These are phyloP conservation scores for Trachemys scripta DNA, from an alignment of 2,113 vertebrate genomes.

Conservation along the genomic window DNA sequence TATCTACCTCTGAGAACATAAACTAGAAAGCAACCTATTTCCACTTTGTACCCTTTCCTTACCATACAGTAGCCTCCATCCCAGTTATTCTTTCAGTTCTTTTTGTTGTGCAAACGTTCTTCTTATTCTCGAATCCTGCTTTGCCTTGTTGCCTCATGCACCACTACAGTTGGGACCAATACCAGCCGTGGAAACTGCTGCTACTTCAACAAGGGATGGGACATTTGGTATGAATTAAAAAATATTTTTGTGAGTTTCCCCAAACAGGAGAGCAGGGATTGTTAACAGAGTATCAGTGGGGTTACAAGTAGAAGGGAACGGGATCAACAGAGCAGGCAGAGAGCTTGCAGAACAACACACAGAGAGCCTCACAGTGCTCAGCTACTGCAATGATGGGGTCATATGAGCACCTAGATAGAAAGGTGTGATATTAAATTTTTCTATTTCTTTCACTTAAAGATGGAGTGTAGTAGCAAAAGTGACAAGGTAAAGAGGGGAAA, in stretches of 20 bases:
- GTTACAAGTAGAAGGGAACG: background rate
- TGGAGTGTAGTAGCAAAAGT: background rate
- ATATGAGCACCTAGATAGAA: background rate
- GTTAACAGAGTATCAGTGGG: background rate
- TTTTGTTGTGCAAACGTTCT: background rate
- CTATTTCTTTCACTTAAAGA: background rate
- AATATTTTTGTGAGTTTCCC: background rate
- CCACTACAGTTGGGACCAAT: background rate
- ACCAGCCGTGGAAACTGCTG: background rate
- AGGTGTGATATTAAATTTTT: background rate
- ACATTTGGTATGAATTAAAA: slow-evolving; percentile 16
- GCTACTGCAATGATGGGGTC: background rate
- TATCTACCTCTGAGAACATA: background rate
- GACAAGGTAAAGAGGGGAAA: background rate
- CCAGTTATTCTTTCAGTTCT: background rate
- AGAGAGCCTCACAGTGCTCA: slow-evolving; percentile 21
- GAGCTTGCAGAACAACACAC: slow-evolving; percentile 15
- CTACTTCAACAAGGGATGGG: background rate
- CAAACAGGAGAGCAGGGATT: background rate
- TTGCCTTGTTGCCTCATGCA: background rate
- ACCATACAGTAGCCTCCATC: background rate
- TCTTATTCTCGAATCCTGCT: background rate
- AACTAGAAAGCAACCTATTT: background rate
- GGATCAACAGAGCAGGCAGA: background rate
- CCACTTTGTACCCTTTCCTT: background rate